phyloP scores from a whole-genome alignment of 2,113 vertebrate genomes.

The Toxotes jaculatrix region DNA sequence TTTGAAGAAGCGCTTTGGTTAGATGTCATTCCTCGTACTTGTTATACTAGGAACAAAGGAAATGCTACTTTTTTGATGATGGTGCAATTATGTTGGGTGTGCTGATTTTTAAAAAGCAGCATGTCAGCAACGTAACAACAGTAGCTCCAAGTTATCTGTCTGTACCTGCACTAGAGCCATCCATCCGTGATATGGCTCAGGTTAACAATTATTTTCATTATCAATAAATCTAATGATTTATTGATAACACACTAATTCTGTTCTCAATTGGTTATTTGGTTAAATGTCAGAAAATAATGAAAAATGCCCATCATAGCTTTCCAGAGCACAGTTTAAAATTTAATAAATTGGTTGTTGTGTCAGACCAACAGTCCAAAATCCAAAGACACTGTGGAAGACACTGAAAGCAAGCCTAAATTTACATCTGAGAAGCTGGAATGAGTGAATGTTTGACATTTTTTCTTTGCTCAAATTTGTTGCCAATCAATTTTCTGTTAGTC shows the following conservation, averaged over 20 bases:
- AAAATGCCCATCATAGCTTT: too few relatives aligned
- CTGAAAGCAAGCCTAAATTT: neutral
- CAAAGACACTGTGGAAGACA: neutral
- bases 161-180: too few relatives aligned
- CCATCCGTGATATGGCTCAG: neutral
- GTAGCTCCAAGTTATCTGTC: too few relatives aligned
- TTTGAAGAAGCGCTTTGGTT: constrained; percentile 41
- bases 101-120: neutral
- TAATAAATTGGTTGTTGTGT: neutral
- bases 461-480: constrained; percentile 1
- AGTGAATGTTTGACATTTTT: neutral
- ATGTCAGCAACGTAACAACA: too few relatives aligned
- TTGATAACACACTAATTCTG: neutral
- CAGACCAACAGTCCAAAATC: neutral
- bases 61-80: constrained; percentile 2
- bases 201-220: neutral
- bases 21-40: constrained; percentile 18
- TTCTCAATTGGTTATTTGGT: neutral
- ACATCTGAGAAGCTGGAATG: neutral
- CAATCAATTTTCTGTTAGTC: neutral
- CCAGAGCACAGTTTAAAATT: too few relatives aligned
- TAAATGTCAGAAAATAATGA: too few relatives aligned
- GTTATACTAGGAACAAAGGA: constrained; percentile 26
- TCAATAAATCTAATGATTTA: too few relatives aligned
- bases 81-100: constrained; percentile 3